Percentiles rank a stretch among this genome's conserved stretches.
Evolutionary conservation across 64 coral and sea anemone species (phyloP).

Genomic region (Stylophora pistillata): DNA sequence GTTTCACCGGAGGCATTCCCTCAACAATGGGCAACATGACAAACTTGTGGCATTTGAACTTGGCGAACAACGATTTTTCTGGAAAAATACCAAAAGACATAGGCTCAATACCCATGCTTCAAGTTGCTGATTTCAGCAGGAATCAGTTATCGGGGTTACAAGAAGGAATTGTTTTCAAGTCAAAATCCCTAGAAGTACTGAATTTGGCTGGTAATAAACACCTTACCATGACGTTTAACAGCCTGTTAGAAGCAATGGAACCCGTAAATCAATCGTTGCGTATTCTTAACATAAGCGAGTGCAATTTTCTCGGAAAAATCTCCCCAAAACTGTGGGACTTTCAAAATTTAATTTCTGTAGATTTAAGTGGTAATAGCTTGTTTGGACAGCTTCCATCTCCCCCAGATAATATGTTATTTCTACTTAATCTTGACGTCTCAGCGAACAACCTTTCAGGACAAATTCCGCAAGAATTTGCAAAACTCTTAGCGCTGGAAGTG

Average conservation of each 20-base stretch:
- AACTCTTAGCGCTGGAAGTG: constrained; percentile 13
- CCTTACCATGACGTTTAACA: constrained; percentile 19
- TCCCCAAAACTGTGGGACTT: constrained; percentile 59
- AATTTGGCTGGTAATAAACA: constrained; percentile 27
- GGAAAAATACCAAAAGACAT: constrained; percentile 47
- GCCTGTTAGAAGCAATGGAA: constrained; percentile 29
- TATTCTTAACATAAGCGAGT: constrained; percentile 72
- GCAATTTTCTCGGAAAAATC: constrained; percentile 50
- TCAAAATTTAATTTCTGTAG: constrained; percentile 51
- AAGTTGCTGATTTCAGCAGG: constrained; percentile 48
- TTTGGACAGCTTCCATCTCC: constrained; percentile 27
- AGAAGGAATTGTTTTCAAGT: constrained; percentile 43
- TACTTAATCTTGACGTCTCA: constrained; percentile 30
- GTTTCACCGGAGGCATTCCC: constrained; percentile 47
- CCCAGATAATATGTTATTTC: background rate
- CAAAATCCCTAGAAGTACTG: constrained; percentile 43
- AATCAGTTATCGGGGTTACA: constrained; percentile 37
- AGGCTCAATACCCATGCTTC: constrained; percentile 14
- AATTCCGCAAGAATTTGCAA: constrained; percentile 38
- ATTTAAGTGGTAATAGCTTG: constrained; percentile 38
- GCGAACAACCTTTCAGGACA: constrained; percentile 46
- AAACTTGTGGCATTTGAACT: constrained; percentile 37
- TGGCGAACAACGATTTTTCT: constrained; percentile 46
- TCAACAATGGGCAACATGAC: constrained; percentile 49
- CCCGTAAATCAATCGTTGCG: constrained; percentile 23